A percentile compares a stretch with the other conserved stretches of the same genome.
phyloP scores from a whole-genome alignment of 2,797 vertebrate genomes.

The Balearica regulorum region DNA sequence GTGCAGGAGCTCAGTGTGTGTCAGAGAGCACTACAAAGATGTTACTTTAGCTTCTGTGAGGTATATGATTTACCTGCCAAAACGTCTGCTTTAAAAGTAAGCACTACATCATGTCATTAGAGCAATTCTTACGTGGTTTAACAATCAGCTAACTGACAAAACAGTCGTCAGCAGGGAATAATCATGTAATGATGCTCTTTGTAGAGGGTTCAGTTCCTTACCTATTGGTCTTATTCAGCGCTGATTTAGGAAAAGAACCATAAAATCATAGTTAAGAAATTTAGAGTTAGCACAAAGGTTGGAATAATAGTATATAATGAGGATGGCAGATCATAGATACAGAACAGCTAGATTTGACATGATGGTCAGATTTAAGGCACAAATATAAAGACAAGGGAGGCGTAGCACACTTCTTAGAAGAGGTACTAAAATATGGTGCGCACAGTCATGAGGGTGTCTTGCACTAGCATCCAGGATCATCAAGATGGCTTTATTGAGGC shows the following conservation, averaged over 20 bases:
- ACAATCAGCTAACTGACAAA: background rate
- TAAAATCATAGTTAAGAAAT: background rate
- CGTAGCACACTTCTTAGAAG: background rate
- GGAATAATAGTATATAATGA: background rate
- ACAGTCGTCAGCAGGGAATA: background rate
- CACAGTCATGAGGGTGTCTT: background rate
- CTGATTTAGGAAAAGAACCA: background rate
- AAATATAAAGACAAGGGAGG: background rate
- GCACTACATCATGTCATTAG: background rate
- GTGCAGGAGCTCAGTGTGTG: background rate
- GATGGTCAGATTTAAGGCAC: background rate
- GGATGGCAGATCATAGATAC: background rate
- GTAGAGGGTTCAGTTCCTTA: background rate
- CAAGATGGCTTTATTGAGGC: background rate
- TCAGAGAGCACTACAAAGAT: background rate
- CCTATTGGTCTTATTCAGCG: background rate
- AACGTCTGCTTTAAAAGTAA: background rate
- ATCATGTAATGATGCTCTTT: background rate
- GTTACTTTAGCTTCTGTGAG: background rate
- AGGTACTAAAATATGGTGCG: background rate
- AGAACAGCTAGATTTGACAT: background rate
- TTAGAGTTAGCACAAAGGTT: background rate
- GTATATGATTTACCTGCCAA: background rate
- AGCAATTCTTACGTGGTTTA: background rate
- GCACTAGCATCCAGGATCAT: background rate